Evolutionary conservation across 2,113 vertebrate species (phyloP).

Genomic region (Hepsetus odoe): DNA sequence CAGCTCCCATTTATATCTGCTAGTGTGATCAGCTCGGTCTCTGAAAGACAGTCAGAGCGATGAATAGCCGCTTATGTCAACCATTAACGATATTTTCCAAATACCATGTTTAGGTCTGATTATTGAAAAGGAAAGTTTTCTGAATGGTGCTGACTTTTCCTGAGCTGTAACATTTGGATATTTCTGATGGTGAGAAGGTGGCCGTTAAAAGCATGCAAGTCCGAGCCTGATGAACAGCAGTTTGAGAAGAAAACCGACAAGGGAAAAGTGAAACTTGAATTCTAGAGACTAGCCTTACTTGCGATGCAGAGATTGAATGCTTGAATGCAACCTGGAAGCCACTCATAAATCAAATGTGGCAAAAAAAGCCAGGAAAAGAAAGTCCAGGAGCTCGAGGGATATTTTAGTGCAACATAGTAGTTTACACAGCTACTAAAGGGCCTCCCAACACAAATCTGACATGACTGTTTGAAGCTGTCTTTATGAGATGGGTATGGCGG

Average conservation of each 20-base stretch:
- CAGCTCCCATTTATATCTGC: slow-evolving; percentile 75
- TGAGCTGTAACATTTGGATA: slow-evolving; percentile 43
- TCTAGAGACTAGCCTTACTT: neutral
- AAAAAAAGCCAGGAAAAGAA: neutral
- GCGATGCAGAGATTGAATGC: neutral
- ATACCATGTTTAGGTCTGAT: slow-evolving; percentile 46
- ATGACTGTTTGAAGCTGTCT: neutral
- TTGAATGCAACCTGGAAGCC: neutral
- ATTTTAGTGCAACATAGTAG: neutral
- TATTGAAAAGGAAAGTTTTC: slow-evolving; percentile 55
- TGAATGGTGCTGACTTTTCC: slow-evolving; percentile 39
- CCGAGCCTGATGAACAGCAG: too few relatives aligned
- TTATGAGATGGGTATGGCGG: slow-evolving; percentile 17
- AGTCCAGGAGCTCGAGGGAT: neutral
- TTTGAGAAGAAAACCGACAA: neutral
- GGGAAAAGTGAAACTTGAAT: neutral
- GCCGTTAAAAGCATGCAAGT: slow-evolving; percentile 28
- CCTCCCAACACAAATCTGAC: neutral
- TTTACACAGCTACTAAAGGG: neutral
- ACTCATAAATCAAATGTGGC: neutral
- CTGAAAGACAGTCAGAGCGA: slow-evolving; percentile 71
- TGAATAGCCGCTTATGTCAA: slow-evolving; percentile 63
- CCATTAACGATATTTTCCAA: slow-evolving; percentile 71
- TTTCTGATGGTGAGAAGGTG: slow-evolving; percentile 47
- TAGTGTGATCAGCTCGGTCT: slow-evolving; percentile 76